Evolutionary conservation across 2,797 vertebrate species (phyloP), one percentile per base, ranked within the genome.

Genomic region (Manis pentadactyla): DNA sequence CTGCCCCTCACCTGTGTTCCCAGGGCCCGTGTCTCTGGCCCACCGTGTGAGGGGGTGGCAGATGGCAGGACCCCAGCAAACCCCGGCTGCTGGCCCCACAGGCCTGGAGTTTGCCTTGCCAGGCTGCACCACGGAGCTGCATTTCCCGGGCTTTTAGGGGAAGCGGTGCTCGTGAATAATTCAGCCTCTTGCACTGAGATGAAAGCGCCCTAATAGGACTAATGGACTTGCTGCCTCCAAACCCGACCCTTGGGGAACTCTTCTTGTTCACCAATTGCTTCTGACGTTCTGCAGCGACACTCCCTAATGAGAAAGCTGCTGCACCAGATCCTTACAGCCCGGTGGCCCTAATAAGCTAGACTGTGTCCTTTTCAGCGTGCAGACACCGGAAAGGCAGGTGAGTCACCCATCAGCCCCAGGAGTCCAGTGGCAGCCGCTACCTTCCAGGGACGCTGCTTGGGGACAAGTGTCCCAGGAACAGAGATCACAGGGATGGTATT

Each of bases 131-230:
- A 9, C 15, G 2, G 86, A 39, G 18, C 74, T 7, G 93, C 93
- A 25, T 92, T 95, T 97, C 96, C 71, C 12, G 92, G 97, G 99
- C 99, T 99, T 99, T 99, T 99, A 99, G 99, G 95, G 97, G 97
- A 98, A 98, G 94, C 98, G 57, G 98, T 98, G 55, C 97, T 99
- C 98, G 98, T 99, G 99, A 99, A 99, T 99, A 99, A 99, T 99
- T 99, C 99, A 99, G 98, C 98, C 99, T 98, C 98, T 98, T 98
- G 98, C 92, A 93, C 98, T 96, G 98, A 99, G 98, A 98, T 98
- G 98, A 98, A 96, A 97, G 94, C 97, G 96, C 98, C 98, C 98
- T 99, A 99, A 99, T 99, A 98, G 99, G 98, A 98, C 99, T 99
- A 99, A 99, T 99, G 99, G 99, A 99, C 99, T 99, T 98, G 95